Conservation (phyloP, 2,888 invertebrate genomes). For the Drosophila differens region DNA sequence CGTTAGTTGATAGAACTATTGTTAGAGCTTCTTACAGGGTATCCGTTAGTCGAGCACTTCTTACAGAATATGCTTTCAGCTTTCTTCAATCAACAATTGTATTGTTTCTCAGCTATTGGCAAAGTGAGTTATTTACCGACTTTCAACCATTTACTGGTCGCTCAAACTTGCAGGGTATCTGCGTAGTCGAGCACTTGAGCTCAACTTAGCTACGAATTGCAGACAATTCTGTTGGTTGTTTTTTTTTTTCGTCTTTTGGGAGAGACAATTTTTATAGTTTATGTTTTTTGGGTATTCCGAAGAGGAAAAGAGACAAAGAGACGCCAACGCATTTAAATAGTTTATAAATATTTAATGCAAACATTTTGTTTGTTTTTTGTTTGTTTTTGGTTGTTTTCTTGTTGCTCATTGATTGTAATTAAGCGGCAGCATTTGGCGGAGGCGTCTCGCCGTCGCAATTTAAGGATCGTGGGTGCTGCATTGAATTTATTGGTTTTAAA, state of each 20-base stretch:
- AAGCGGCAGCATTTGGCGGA: constrained; percentile 36
- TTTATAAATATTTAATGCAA: constrained; percentile 63
- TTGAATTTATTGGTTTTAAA: background rate
- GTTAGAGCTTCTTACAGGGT: background rate
- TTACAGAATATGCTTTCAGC: background rate
- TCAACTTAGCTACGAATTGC: background rate
- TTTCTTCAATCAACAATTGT: background rate
- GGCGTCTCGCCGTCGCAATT: constrained; percentile 43
- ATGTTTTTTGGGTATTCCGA: background rate
- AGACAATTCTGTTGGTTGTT: background rate
- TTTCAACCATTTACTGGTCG: background rate
- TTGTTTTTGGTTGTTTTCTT: constrained; percentile 6
- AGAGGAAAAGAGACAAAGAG: background rate
- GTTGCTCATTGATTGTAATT: constrained; percentile 43
- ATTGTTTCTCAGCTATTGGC: background rate
- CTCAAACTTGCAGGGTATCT: background rate
- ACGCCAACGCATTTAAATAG: constrained; percentile 47
- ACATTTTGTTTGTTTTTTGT: constrained; percentile 26
- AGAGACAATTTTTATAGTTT: background rate
- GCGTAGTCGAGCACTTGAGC: background rate
- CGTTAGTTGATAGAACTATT: background rate
- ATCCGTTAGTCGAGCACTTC: background rate
- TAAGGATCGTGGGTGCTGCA: constrained; percentile 69
- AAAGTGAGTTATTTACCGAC: background rate
- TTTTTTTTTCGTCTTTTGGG: background rate